phyloP scores from a whole-genome alignment of 1,140 invertebrate genomes.

The Bombus waltoni region DNA sequence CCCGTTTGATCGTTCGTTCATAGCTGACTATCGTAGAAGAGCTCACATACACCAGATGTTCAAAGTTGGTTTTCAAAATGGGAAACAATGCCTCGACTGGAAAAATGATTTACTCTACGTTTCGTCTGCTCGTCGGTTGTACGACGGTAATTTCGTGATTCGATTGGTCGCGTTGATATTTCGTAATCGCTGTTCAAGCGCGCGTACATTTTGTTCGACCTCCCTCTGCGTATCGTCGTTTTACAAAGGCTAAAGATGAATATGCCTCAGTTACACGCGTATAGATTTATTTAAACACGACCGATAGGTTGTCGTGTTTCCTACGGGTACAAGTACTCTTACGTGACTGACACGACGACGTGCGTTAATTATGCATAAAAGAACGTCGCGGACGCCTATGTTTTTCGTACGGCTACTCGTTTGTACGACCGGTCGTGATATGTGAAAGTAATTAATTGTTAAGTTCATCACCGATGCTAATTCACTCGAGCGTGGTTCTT shows the following conservation, averaged over 20 bases:
- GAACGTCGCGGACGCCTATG: not conserved
- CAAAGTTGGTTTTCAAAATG: no score
- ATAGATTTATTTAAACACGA: not conserved
- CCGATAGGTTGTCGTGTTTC: not conserved
- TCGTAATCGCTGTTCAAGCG: no score
- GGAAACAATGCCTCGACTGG: no score
- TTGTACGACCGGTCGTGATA: not conserved
- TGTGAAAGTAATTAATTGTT: conserved; percentile 52
- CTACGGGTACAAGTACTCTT: not conserved
- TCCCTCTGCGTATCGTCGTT: no score
- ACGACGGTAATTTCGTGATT: no score
- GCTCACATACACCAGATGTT: no score
- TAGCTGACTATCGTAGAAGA: no score
- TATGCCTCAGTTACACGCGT: not conserved
- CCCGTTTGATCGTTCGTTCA: no score
- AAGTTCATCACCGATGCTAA: conserved; percentile 36
- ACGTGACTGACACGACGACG: not conserved
- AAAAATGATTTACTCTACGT: no score
- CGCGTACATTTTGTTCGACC: not conserved
- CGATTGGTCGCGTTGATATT: no score
- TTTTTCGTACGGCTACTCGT: not conserved
- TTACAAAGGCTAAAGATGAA: not conserved
- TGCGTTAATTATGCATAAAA: not conserved
- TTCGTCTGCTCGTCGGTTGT: no score
- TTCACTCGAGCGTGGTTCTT: conserved; percentile 37